Evolutionary conservation across 2,113 vertebrate species (phyloP), one percentile per base, ranked within the genome.

Genomic region (Phalacrocorax brasilianus): DNA sequence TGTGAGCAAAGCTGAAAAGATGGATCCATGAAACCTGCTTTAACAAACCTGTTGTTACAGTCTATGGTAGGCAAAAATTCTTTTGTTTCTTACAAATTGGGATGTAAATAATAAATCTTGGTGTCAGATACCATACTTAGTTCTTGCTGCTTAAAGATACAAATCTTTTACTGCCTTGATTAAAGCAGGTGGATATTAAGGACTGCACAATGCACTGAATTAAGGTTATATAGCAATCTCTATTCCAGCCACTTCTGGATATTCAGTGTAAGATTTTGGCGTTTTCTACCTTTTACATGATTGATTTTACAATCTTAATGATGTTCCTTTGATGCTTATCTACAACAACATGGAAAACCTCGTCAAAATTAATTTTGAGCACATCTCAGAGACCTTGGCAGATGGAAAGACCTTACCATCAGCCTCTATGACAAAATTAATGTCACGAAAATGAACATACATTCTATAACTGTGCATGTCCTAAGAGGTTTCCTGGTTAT

Each of bases 301-400:
- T 90, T 92, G 85, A 82, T 83, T 92, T 93, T 92, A 77, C n/a
- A 77, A 66, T 53, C 75, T 84, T 84, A 91, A 91, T 66, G 45
- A 70, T 24, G 17, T 70, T 95, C 59, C 50, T 95, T 86, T 86
- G 63, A 82, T 62, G 42, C 45, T 93, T 92, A 80, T 92, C 94
- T 88, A 92, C 85, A 80, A 42, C 66, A 72, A 96, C 72, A 86
- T 66, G 50, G 79, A 90, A 95, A 96, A 85, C 90, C 58, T 91
- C 30, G 63, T 80, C 62, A 83, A 73, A 94, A 92, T 85, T 90
- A 97, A 65, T 93, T 94, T 74, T 92, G 67, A 93, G 20, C 35
- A 73, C 32, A 80, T 92, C 35, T 91, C 50, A 50, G n/a, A 92
- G 55, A 91, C 38, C 49, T 70, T 90, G 67, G 72, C 67, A 94